These are phyloP conservation scores for Volucella inanis DNA, from an alignment of 2,888 invertebrate genomes.

Conservation along the genomic window DNA sequence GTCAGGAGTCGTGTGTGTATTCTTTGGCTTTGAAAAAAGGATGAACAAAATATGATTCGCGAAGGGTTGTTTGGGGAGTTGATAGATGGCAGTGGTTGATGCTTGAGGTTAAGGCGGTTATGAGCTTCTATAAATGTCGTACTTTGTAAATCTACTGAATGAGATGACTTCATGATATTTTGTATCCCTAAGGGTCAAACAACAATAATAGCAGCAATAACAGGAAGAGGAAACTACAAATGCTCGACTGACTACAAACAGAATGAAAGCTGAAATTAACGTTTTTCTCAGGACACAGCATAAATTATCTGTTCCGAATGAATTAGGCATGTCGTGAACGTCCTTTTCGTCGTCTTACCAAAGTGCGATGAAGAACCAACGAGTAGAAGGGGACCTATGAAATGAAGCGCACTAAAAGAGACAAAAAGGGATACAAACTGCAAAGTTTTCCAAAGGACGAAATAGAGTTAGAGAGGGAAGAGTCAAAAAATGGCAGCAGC, in stretches of 20 bases:
- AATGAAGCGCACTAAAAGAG: not conserved
- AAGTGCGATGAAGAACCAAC: not conserved
- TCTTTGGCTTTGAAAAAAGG: not conserved
- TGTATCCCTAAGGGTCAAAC: not conserved
- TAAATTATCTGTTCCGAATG: constrained; percentile 51
- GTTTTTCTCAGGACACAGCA: constrained; percentile 42
- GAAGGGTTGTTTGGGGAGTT: not conserved
- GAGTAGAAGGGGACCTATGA: not conserved
- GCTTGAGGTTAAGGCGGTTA: constrained; percentile 6
- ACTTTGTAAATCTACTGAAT: too few species aligned
- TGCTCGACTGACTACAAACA: constrained; percentile 19
- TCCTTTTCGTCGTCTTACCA: not conserved
- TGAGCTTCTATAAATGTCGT: not conserved
- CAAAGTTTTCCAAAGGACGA: constrained; percentile 35
- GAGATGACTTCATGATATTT: too few species aligned
- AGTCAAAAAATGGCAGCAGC: constrained; percentile 16
- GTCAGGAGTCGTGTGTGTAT: not conserved
- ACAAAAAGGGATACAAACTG: constrained; percentile 17
- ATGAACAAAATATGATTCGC: not conserved
- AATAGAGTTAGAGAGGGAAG: not conserved
- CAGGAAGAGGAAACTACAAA: too few species aligned
- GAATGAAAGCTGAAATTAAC: constrained; percentile 64
- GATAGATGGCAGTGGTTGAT: constrained; percentile 7
- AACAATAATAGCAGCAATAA: not conserved
- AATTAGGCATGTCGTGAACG: constrained; percentile 18